phyloP scores from a whole-genome alignment of 1,140 invertebrate species.

The Diachasma alloeum region DNA sequence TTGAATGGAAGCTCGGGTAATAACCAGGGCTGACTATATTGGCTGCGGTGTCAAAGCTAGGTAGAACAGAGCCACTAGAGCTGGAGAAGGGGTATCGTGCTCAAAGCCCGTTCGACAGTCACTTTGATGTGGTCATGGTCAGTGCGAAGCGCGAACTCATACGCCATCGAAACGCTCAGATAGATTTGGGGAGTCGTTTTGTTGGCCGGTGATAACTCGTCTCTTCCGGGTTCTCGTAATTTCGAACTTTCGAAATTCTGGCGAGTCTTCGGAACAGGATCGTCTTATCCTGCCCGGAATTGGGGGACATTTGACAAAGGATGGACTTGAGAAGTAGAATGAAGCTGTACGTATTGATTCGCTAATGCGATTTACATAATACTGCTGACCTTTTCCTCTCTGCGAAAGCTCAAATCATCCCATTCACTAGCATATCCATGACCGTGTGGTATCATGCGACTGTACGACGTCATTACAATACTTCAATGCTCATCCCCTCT shows the following conservation, averaged over 20 bases:
- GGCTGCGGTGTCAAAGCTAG: constrained; percentile 63
- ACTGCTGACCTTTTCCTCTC: too few relatives aligned
- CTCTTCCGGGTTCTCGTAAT: neutral
- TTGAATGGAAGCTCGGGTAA: constrained; percentile 62
- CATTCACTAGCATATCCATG: neutral
- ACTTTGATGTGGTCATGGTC: constrained; percentile 63
- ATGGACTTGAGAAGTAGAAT: too few relatives aligned
- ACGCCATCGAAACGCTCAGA: neutral
- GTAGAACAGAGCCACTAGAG: constrained; percentile 32
- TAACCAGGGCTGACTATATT: constrained; percentile 60
- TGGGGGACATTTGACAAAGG: too few relatives aligned
- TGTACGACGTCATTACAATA: neutral
- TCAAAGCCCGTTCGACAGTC: constrained; percentile 58
- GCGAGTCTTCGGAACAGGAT: neutral
- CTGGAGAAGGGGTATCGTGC: constrained; percentile 47
- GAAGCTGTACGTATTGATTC: too few relatives aligned
- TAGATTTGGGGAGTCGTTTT: neutral
- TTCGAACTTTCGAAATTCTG: neutral
- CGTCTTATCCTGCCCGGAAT: too few relatives aligned
- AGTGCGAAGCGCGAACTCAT: constrained; percentile 55
- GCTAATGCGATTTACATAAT: too few relatives aligned
- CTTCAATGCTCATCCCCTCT: too few relatives aligned
- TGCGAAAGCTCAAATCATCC: too few relatives aligned
- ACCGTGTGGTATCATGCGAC: neutral
- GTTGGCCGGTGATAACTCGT: neutral